Conservation (phyloP, 2,113 vertebrate species). For the Rhipidura dahli region DNA sequence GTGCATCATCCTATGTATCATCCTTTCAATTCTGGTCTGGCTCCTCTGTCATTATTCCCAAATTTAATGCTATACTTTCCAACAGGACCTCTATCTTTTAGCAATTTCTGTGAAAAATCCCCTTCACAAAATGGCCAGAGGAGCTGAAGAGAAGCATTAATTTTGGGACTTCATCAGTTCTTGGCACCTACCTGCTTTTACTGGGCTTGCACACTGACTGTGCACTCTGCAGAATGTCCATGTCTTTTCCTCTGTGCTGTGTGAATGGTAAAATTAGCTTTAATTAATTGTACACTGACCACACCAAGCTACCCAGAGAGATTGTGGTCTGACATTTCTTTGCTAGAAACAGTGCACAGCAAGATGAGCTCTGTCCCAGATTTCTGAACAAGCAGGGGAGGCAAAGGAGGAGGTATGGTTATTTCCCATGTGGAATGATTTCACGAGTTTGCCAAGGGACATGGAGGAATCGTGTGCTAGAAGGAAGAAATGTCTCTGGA, state of each 20-base stretch:
- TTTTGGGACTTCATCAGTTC: neutral
- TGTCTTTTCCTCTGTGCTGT: neutral
- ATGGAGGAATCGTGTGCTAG: neutral
- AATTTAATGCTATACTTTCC: neutral
- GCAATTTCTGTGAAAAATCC: conserved; percentile 2
- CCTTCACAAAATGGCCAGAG: neutral
- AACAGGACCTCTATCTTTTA: neutral
- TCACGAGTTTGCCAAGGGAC: neutral
- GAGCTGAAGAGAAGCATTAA: neutral
- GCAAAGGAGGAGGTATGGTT: neutral
- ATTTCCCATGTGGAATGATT: neutral
- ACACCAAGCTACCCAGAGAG: neutral
- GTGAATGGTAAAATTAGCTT: neutral
- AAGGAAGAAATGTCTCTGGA: neutral
- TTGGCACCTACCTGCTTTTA: neutral
- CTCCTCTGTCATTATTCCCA: neutral
- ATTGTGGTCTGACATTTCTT: neutral
- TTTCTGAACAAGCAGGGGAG: neutral
- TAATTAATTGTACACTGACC: neutral
- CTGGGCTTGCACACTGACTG: neutral
- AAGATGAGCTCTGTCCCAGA: neutral
- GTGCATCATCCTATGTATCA: too few species aligned
- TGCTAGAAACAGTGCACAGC: neutral
- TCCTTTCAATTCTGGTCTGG: conserved; percentile 2
- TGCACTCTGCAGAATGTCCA: neutral